Base-by-base conservation (phyloP, 2,888 invertebrate genomes). In the Leptura quadrifasciata region DNA sequence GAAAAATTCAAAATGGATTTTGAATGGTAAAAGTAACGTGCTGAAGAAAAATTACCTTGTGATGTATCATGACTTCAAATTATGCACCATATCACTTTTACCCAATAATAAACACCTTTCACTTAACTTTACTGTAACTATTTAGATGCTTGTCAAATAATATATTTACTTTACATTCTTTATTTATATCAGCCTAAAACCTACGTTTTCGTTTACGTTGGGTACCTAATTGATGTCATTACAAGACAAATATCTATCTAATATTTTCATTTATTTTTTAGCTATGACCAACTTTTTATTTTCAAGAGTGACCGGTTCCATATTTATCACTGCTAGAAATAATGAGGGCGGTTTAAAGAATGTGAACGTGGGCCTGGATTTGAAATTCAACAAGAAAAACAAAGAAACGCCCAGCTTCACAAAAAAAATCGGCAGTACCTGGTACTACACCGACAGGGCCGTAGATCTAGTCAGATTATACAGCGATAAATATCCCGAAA, bases 341-440 rank as follows among this genome's bases (percentile, higher is more conserved):
- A 78, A 74, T 8, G 77, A 78, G 58, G 82, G 81, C n/a, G 81
- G 74, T 27, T 85, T 89, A 65, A 90, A 88, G 81, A 94, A 93
- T 86, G 88, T 94, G 17, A 98, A 98, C 87, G 92, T 98, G 31
- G 99, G 98, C 0, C 91, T 99, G 61, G 96, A 97, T 87, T 91
- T 99, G 21, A 98, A 98, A 89, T 96, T 95, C 85, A 96, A 94
- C 79, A 97, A 96, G 86, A 85, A 93, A 92, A 93, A 93, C 80
- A 92, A 92, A 86, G 94, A 94, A 84, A 91, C 95, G 1, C 93
- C 95, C 0, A 97, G 98, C 35, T 98, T 94, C 88, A 96, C 97
- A 0, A 94, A 92, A 69, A 95, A 94, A 80, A 76, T 84, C n/a
- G 91, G 91, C n/a, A 91, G 90, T 84, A 86, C 91, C 57, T 98